Evolutionary conservation across 2,797 vertebrate species (phyloP), one percentile per base, ranked within the genome.

Genomic region (Salmo trutta): DNA sequence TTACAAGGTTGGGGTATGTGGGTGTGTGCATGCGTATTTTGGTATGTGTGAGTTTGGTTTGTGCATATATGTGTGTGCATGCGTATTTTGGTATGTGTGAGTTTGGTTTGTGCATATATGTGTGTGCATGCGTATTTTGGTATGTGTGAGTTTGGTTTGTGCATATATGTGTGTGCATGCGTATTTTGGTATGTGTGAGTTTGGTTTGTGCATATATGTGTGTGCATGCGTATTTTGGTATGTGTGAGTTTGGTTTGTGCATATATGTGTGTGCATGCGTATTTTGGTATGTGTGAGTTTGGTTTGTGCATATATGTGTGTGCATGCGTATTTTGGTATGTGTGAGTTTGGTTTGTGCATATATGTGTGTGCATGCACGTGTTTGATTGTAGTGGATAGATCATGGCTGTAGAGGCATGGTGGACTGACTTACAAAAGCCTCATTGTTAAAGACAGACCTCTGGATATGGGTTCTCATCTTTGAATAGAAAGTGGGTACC

Each of bases 401-500:
- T 90, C 83, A 87, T 89, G 83, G 82, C 79, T 80, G 67, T 69
- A 81, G 65, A 85, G 17, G 86, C 78, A 74, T 85, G 85, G 85
- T 82, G 79, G 83, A 86, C 79, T 80, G 66, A 83, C 85, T 75
- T 80, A 74, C 51, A 53, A 53, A 52, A 29, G 70, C 3, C 15
- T 88, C 81, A 86, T 85, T 92, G 86, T 90, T 81, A 76, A 65
- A 81, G 29, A 21, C 19, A 85, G 80, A 78, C 78, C 62, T 77
- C 59, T 80, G 75, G 81, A 90, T 85, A 89, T 84, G 88, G 87
- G 85, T 87, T 89, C 87, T 84, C 68, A 75, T 75, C 78, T 77
- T 75, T 89, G 86, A 91, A 90, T 84, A 77, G 67, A 53, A 85
- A 81, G 84, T 3, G 82, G 71, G 59, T 41, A 68, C 36, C n/a